A percentile compares a stretch with the other conserved stretches of the same genome.
These are phyloP conservation scores for Acanthornis magna DNA, from an alignment of 2,797 vertebrate species.

Conservation along the genomic window DNA sequence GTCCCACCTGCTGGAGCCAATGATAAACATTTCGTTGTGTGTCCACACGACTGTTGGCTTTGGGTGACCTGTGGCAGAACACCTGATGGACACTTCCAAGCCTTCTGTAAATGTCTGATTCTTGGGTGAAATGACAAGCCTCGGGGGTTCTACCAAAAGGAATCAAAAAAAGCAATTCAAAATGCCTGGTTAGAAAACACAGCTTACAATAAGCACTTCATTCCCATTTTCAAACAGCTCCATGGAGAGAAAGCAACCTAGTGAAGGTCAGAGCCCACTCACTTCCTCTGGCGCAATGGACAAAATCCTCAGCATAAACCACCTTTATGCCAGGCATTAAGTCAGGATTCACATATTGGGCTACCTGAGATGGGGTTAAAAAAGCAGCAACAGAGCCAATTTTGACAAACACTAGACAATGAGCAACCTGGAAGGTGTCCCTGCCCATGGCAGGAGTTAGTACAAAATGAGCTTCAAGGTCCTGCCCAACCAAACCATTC, in stretches of 20 bases:
- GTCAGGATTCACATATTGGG: background rate
- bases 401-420: background rate
- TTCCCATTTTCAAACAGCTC: background rate
- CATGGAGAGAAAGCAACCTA: background rate
- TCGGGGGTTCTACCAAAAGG: slow-evolving; percentile 82
- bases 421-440: background rate
- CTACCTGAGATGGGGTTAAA: background rate
- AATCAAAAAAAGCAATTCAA: background rate
- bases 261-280: background rate
- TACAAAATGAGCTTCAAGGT: background rate
- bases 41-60: slow-evolving; percentile 88
- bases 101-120: slow-evolving; percentile 88
- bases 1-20: slow-evolving; percentile 85
- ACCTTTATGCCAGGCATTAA: background rate
- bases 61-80: slow-evolving; percentile 87
- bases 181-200: background rate
- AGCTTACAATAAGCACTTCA: background rate
- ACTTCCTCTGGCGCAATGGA: background rate
- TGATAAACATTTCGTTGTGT: slow-evolving; percentile 88
- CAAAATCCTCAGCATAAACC: background rate
- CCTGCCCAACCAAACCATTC: background rate
- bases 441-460: background rate
- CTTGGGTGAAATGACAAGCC: slow-evolving; percentile 82
- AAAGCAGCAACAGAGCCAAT: background rate
- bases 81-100: slow-evolving; percentile 86